Evolutionary conservation across 2,797 vertebrate genomes (phyloP).

Genomic region (Protosalanx chinensis): DNA sequence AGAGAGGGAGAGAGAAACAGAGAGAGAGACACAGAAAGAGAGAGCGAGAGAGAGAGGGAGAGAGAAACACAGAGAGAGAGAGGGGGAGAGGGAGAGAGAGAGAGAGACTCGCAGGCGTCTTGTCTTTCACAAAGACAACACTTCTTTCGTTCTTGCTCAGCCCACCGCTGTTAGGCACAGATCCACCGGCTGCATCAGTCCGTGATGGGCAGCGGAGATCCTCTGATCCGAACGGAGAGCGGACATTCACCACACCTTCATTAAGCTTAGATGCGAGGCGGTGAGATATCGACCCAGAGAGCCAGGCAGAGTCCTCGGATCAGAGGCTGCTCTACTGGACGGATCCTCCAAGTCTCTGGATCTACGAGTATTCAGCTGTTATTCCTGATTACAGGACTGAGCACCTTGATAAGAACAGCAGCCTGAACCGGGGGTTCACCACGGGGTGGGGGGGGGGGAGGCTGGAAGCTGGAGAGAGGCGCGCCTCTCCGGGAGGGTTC

Average conservation of each 20-base stretch:
- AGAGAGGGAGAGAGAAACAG: constrained; percentile 6
- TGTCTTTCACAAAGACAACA: not conserved
- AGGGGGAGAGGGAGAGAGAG: constrained; percentile 4
- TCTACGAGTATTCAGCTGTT: not conserved
- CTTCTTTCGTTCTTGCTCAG: not conserved
- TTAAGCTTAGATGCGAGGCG: not conserved
- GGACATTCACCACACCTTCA: constrained; percentile 57
- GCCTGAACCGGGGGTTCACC: too few relatives aligned
- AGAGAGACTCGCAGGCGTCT: not conserved
- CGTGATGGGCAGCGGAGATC: not conserved
- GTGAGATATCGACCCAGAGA: not conserved
- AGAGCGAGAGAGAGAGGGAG: constrained; percentile 1
- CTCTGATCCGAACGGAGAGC: not conserved
- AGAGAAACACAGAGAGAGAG: constrained; percentile 7
- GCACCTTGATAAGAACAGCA: too few relatives aligned
- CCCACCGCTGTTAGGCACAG: not conserved
- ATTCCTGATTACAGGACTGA: too few relatives aligned
- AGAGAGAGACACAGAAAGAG: constrained; percentile 6
- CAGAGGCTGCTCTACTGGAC: not conserved
- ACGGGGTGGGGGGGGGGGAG: too few relatives aligned
- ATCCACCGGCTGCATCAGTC: not conserved
- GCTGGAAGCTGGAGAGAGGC: too few relatives aligned
- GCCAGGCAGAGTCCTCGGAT: not conserved
- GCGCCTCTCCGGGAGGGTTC: too few relatives aligned
- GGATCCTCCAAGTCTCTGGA: not conserved